Base-by-base conservation (phyloP, 2,113 vertebrate species). In the Gobius niger region DNA sequence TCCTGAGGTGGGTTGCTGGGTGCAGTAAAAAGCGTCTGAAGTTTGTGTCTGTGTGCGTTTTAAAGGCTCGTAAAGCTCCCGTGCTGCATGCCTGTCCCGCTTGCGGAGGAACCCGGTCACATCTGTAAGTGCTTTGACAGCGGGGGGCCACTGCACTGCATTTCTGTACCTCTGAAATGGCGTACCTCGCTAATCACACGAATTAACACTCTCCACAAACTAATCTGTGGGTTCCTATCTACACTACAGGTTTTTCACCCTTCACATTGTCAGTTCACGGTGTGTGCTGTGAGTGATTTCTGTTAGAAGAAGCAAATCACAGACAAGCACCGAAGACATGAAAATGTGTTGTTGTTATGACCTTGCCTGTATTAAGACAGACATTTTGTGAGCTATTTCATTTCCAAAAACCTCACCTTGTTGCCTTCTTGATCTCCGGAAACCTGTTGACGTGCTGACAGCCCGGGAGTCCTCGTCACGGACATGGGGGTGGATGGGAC, bases 61-160 rank as follows among this genome's bases (percentile, higher is more conserved):
- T 91, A 93, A 67, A 67, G 85, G 82, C 85, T 70, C 71, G 83
- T 93, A 91, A 92, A 92, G 76, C 66, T 61, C 68, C 34, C 3
- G 75, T 66, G 81, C 84, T 87, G 82, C 85, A 90, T 90, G 84
- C 87, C 77, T 87, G 87, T 90, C 85, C 85, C 81, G 57, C 72
- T 61, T 61, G 72, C 76, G 87, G 80, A 76, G 85, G 75, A 80
- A 82, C 80, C 67, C 34, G 68, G 82, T 78, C 82, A 82, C 90
- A 91, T 92, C 90, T 93, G 92, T 78, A 85, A 91, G 81, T 82
- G 75, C 52, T 93, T 90, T 89, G 83, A 63, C 86, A 90, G 90
- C 87, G 82, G 89, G 90, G 84, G 83, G 70, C 81, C 82, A 73
- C 65, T 82, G 75, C 62, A 10, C 67, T 82, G 84, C 81, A 71